Evolutionary conservation across 1,140 invertebrate genomes (phyloP).

Genomic region (Scaptomyza montana): DNA sequence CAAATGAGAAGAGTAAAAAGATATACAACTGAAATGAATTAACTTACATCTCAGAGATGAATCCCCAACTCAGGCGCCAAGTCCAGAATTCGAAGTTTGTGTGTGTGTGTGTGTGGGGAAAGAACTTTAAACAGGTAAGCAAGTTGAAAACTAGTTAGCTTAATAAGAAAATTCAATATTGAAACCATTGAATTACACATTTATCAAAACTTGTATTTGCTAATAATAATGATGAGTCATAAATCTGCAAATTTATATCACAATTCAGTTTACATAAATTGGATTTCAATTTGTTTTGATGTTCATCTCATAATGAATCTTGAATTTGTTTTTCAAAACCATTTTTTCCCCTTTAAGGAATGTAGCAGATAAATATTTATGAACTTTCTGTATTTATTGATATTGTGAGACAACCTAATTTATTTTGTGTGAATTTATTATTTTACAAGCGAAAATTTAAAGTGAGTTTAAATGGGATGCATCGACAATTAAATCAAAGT

Average conservation of each 20-base stretch:
- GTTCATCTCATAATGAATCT: neutral
- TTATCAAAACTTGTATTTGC: neutral
- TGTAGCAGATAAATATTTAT: too few species aligned
- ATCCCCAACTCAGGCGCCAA: slow-evolving; percentile 8
- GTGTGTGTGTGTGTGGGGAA: neutral
- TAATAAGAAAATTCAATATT: neutral
- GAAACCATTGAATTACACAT: neutral
- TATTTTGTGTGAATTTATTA: too few species aligned
- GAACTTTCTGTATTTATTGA: too few species aligned
- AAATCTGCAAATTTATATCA: too few species aligned
- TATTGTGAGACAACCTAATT: too few species aligned
- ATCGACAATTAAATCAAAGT: too few species aligned
- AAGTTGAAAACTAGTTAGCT: slow-evolving; percentile 2
- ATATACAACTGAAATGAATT: slow-evolving; percentile 5
- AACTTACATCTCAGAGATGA: slow-evolving; percentile 4
- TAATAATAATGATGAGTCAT: neutral
- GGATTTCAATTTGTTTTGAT: neutral
- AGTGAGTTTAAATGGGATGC: too few species aligned
- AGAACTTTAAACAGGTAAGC: neutral
- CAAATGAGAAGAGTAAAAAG: slow-evolving; percentile 3
- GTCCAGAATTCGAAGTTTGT: neutral
- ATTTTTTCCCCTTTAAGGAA: too few species aligned
- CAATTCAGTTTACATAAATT: neutral
- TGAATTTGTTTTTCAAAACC: too few species aligned
- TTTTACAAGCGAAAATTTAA: neutral